A percentile compares a stretch with the other conserved stretches of the same genome.
phyloP scores from a whole-genome alignment of 2,888 invertebrate genomes.

The Dinocampus coccinellae region DNA sequence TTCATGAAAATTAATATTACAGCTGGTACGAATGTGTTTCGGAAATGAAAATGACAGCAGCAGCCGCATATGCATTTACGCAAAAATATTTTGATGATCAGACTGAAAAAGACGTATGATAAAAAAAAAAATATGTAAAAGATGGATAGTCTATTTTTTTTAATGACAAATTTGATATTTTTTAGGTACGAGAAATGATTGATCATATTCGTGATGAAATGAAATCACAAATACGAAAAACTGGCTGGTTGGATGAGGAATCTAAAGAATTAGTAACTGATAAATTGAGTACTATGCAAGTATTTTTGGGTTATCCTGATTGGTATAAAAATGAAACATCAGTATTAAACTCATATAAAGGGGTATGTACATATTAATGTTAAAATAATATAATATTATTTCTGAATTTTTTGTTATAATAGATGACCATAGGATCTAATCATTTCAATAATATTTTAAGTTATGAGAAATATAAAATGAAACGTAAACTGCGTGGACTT shows the following conservation, averaged over 20 bases:
- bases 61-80: constrained; percentile 35
- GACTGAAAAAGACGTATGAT: constrained; percentile 32
- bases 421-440: constrained; percentile 40
- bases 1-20: not conserved
- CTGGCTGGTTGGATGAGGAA: constrained; percentile 73
- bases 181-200: constrained; percentile 70
- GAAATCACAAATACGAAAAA: constrained; percentile 69
- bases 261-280: constrained; percentile 71
- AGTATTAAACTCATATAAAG: constrained; percentile 71
- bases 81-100: constrained; percentile 35
- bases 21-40: constrained; percentile 39
- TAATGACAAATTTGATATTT: not conserved
- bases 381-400: not conserved
- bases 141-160: too few relatives aligned
- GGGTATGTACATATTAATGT: constrained; percentile 61
- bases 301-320: constrained; percentile 73
- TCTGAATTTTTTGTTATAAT: not conserved
- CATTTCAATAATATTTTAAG: constrained; percentile 42
- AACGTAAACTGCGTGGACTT: constrained; percentile 14
- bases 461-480: constrained; percentile 33
- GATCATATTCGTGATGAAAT: constrained; percentile 72
- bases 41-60: constrained; percentile 38
- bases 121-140: not conserved
- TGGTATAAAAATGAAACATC: constrained; percentile 71
- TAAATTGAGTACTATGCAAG: constrained; percentile 71